Percentiles rank a stretch among this genome's conserved stretches.
Evolutionary conservation across 64 coral and sea anemone species (phyloP).

Genomic region (Montipora efflorescens): DNA sequence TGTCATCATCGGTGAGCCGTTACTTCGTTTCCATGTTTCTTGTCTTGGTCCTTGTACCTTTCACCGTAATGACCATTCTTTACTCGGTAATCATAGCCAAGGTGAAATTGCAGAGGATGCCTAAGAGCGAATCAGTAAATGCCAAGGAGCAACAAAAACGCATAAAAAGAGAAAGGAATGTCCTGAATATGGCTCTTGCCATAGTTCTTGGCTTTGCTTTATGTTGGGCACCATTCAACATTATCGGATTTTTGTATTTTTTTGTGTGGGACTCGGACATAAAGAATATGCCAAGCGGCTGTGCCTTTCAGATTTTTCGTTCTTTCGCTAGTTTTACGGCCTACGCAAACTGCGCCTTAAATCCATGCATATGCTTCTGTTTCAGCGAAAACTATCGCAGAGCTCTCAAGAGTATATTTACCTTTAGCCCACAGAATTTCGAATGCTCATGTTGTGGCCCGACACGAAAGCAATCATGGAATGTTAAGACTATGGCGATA

Average conservation of each 20-base stretch:
- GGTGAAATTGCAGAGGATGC: constrained; percentile 24
- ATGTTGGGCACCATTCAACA: constrained; percentile 15
- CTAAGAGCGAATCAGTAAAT: constrained; percentile 4
- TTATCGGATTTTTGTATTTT: constrained; percentile 7
- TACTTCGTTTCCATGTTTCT: constrained; percentile 33
- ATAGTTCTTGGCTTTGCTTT: constrained; percentile 37
- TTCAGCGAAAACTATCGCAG: constrained; percentile 39
- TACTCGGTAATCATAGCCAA: constrained; percentile 28
- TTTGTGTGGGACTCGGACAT: constrained; percentile 31
- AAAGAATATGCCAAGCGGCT: neutral
- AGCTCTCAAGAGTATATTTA: constrained; percentile 32
- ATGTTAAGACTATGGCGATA: neutral
- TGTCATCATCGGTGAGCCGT: neutral
- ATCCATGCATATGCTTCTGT: constrained; percentile 28
- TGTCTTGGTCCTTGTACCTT: constrained; percentile 7
- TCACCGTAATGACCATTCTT: constrained; percentile 14
- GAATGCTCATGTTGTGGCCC: neutral
- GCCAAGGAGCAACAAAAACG: constrained; percentile 25
- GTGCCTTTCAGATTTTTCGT: neutral
- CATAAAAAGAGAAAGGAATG: constrained; percentile 14
- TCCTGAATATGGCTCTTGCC: constrained; percentile 23
- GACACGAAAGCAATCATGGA: constrained; percentile 9
- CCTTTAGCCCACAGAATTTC: neutral
- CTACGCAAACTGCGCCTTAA: constrained; percentile 23
- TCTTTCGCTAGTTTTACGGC: neutral